These are phyloP conservation scores for Eupleurogrammus muticus DNA, from an alignment of 2,797 vertebrate species.

Conservation along the genomic window DNA sequence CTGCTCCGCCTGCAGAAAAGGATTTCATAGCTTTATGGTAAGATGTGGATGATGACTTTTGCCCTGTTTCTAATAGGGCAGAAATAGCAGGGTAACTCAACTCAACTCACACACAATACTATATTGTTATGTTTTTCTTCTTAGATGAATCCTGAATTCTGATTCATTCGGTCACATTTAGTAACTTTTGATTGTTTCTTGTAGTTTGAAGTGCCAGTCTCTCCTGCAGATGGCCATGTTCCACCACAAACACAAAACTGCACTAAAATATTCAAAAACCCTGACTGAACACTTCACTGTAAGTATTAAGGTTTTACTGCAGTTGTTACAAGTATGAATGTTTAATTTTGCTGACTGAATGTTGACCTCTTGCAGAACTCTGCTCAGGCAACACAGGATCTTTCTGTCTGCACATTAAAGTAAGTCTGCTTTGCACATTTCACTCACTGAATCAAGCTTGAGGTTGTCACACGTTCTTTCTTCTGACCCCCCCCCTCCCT, in stretches of 20 bases:
- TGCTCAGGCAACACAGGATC: constrained; percentile 80
- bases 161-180: not conserved
- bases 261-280: constrained; percentile 91
- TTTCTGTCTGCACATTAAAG: constrained; percentile 86
- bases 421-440: constrained; percentile 66
- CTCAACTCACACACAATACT: too few species aligned
- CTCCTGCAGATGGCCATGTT: constrained; percentile 96
- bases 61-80: not conserved
- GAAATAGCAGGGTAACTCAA: too few species aligned
- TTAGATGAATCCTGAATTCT: not conserved
- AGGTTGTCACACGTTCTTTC: not conserved
- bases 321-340: not conserved
- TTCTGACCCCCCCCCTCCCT: not conserved
- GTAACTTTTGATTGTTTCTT: constrained; percentile 16
- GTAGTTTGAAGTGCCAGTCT: constrained; percentile 93
- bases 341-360: constrained; percentile 2
- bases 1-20: constrained; percentile 84
- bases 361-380: constrained; percentile 79
- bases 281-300: constrained; percentile 94
- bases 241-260: constrained; percentile 90
- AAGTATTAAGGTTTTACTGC: constrained; percentile 25
- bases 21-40: constrained; percentile 93
- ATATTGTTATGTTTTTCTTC: not conserved
- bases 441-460: not conserved
- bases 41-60: constrained; percentile 38